Percentiles rank a stretch among this genome's conserved stretches.
phyloP scores from a whole-genome alignment of 1,140 invertebrate species.

The Drosophila rhopaloa region DNA sequence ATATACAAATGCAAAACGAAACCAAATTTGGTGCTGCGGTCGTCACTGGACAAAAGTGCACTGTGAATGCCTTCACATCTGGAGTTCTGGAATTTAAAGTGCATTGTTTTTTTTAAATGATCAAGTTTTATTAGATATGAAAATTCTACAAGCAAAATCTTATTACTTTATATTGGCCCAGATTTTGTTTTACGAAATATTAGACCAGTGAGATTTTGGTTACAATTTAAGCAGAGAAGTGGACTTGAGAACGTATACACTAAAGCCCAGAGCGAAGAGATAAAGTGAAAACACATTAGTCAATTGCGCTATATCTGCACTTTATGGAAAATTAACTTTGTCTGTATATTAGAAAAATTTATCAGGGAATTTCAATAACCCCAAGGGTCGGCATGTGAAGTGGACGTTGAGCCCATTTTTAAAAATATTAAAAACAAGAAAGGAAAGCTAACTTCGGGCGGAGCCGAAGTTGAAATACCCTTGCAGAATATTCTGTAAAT shows the following conservation, averaged over 20 bases:
- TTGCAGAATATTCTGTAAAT: no score
- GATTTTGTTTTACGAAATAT: no score
- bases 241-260: no score
- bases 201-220: no score
- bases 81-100: neutral
- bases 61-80: neutral
- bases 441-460: no score
- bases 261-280: neutral
- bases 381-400: conserved; percentile 4
- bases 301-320: conserved; percentile 12
- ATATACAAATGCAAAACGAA: conserved; percentile 21
- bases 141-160: no score
- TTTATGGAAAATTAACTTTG: conserved; percentile 1
- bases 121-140: no score
- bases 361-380: conserved; percentile 21
- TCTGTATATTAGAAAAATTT: neutral
- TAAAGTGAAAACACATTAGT: neutral
- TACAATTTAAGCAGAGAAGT: no score
- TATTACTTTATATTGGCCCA: no score
- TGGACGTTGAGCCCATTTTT: conserved; percentile 1
- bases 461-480: no score
- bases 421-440: conserved; percentile 8
- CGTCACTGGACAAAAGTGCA: conserved; percentile 14
- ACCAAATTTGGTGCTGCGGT: conserved; percentile 23
- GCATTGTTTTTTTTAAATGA: neutral